A percentile compares a stretch with the other conserved stretches of the same genome.
These are phyloP conservation scores for Lamprologus lemairii DNA, from an alignment of 2,113 vertebrate species.

Conservation along the genomic window DNA sequence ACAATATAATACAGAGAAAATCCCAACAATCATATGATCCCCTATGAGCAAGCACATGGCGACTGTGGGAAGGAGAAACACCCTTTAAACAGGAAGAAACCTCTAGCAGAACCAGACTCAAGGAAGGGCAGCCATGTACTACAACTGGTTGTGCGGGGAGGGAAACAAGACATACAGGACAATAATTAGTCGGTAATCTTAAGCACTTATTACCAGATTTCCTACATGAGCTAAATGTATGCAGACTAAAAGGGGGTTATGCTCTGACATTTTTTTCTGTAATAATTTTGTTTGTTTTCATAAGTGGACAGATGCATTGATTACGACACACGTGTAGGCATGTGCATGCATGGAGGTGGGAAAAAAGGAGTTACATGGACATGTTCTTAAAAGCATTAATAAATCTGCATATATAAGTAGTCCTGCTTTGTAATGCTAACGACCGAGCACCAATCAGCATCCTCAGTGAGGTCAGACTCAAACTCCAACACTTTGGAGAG, in stretches of 20 bases:
- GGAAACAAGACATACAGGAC: not conserved
- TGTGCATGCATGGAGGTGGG: not conserved
- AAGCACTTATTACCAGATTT: not conserved
- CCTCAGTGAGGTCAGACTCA: not conserved
- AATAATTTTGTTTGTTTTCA: not conserved
- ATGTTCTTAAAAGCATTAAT: not conserved
- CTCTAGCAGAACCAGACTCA: not conserved
- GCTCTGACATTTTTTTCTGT: not conserved
- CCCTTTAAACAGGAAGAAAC: not conserved
- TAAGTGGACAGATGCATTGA: not conserved
- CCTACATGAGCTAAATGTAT: not conserved
- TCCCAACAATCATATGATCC: not conserved
- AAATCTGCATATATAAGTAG: not conserved
- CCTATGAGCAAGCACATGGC: not conserved
- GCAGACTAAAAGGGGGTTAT: not conserved
- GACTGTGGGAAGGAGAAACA: not conserved
- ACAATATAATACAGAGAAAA: not conserved
- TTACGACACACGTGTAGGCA: not conserved
- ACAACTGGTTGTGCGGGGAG: not conserved
- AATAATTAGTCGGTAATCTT: rapidly evolving
- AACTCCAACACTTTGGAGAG: not conserved
- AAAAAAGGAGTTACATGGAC: not conserved
- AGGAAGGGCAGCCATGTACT: not conserved
- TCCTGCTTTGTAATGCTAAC: not conserved
- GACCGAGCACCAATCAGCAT: not conserved